Evolutionary conservation across 2,797 vertebrate genomes (phyloP), one percentile per base, ranked within the genome.

Genomic region (Periparus ater): DNA sequence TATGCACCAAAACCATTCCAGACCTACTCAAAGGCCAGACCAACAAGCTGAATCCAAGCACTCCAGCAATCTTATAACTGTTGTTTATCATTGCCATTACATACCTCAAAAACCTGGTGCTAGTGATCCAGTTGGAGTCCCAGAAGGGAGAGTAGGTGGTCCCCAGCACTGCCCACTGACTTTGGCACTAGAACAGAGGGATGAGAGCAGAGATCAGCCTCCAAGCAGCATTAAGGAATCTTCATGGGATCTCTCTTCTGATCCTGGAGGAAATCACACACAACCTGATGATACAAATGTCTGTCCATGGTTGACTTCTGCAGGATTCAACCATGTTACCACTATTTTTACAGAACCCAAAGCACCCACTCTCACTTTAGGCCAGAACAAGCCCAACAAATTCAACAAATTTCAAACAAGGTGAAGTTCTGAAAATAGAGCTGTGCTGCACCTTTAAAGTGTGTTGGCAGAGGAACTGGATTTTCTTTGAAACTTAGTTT

Each of bases 401-500:
- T 66, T 38, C 1, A 6, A 91, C 23, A 40, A 48, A 85, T 71
- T 90, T 90, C 38, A 61, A 60, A 94, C 7, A 73, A 82, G 42
- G 51, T 54, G 18, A 54, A 36, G 34, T 78, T 78, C 63, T 85
- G 86, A 76, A 93, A 89, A 78, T 3, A 90, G 77, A 83, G 32
- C n/a, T 60, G 34, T 55, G 42, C 83, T 92, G 38, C 48, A 82
- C 84, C 82, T 95, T 95, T 93, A 75, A 95, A 90, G 32, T 61
- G 50, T 60, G 55, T 58, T 95, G 95, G 93, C 84, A 76, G 66
- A 93, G 8, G 74, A 51, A 81, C n/a, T 50, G 66, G 32, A n/a
- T 67, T 91, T 96, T 80, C 58, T 70, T 96, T 96, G 55, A 89
- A 90, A 93, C n/a, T 81, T 89, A 78, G 53, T 81, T 88, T 61